Conservation (phyloP, 2,113 vertebrate genomes). For the Strix uralensis region DNA sequence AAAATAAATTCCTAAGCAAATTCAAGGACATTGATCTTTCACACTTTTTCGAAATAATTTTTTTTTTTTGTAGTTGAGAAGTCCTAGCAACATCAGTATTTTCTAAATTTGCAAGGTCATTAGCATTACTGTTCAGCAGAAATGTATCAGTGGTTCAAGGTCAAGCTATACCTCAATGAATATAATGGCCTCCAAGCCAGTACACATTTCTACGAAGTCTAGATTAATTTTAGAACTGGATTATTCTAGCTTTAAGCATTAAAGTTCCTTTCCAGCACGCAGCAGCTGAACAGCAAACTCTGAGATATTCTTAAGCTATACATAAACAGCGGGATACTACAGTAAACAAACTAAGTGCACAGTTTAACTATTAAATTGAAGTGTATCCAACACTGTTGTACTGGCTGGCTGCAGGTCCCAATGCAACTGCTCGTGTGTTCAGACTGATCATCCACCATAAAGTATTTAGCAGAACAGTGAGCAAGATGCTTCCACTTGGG, state of each 20-base stretch:
- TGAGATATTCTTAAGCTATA: not conserved
- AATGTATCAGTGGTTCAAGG: not conserved
- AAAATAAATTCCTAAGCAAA: not conserved
- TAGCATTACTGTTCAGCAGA: not conserved
- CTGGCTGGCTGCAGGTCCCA: not conserved
- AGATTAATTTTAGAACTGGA: not conserved
- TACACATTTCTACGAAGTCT: not conserved
- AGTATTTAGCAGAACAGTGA: not conserved
- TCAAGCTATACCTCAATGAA: not conserved
- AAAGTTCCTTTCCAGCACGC: not conserved
- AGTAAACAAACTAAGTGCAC: not conserved
- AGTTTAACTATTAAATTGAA: not conserved
- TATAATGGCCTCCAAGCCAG: not conserved
- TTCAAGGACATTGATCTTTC: not conserved
- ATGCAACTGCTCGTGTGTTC: not conserved
- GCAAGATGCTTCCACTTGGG: not conserved
- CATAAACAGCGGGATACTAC: not conserved
- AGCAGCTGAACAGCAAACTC: not conserved
- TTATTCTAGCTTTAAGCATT: not conserved
- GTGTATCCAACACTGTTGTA: not conserved
- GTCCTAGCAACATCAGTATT: not conserved
- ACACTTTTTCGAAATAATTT: not conserved
- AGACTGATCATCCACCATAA: not conserved
- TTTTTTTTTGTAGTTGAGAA: not conserved
- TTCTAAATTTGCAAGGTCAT: not conserved